These are phyloP conservation scores for Clupea harengus DNA, from an alignment of 2,113 vertebrate genomes.

Conservation along the genomic window DNA sequence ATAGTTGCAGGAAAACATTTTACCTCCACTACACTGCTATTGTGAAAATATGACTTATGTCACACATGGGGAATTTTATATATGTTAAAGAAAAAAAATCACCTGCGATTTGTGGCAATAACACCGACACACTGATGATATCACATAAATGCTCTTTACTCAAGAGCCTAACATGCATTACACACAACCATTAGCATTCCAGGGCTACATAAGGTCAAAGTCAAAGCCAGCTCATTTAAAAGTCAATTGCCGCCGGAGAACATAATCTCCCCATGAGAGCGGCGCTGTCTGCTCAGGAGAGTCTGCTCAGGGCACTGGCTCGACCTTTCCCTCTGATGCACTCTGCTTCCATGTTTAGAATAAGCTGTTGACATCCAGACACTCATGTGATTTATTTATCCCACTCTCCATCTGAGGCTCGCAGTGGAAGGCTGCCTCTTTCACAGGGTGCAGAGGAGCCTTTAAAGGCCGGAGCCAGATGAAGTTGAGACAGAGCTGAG, in stretches of 20 bases:
- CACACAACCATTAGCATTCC: neutral
- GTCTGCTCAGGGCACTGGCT: neutral
- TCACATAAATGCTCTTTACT: neutral
- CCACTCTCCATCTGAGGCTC: neutral
- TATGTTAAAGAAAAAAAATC: neutral
- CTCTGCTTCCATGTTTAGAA: neutral
- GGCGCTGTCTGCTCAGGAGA: neutral
- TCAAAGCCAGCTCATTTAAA: neutral
- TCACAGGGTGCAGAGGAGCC: neutral
- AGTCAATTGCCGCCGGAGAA: neutral
- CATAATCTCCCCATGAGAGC: neutral
- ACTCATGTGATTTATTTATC: neutral
- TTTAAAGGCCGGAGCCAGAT: neutral
- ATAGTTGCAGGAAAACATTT: too few relatives aligned
- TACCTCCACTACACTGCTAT: too few relatives aligned
- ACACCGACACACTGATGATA: neutral
- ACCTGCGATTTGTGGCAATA: neutral
- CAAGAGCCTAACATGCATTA: neutral
- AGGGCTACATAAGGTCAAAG: neutral
- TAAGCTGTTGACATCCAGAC: constrained; percentile 11
- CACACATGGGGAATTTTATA: neutral
- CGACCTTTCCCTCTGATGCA: neutral
- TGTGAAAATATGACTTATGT: neutral
- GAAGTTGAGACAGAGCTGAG: neutral
- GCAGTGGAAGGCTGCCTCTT: neutral